A percentile compares a stretch with the other conserved stretches of the same genome.
Evolutionary conservation across 2,888 invertebrate species (phyloP).

Genomic region (Smittia sp.): DNA sequence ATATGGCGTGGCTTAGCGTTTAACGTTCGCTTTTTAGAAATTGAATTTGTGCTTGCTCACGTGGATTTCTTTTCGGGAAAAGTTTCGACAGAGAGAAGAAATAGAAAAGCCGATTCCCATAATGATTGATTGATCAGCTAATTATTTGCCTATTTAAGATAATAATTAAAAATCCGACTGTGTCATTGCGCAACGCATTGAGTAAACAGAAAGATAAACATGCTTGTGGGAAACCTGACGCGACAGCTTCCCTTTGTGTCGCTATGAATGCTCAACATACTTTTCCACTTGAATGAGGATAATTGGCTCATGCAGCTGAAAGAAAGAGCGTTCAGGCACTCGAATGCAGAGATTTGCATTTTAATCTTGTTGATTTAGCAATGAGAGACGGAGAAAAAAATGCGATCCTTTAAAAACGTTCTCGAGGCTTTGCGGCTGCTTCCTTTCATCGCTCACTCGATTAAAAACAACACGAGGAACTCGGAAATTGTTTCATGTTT

Average conservation of each 20-base stretch:
- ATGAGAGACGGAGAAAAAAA: no score
- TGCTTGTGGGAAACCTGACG: conserved; percentile 22
- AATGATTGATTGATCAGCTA: conserved; percentile 40
- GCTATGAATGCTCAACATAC: not conserved
- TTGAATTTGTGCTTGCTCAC: not conserved
- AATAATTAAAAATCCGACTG: conserved; percentile 29
- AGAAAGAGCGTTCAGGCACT: no score
- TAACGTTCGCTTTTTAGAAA: not conserved
- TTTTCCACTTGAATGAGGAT: not conserved
- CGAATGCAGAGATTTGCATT: no score
- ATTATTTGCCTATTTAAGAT: conserved; percentile 39
- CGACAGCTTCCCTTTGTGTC: not conserved
- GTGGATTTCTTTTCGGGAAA: not conserved
- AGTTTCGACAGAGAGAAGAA: not conserved
- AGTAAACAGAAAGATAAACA: conserved; percentile 24
- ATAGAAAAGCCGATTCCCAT: conserved; percentile 7
- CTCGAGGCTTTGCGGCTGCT: no score
- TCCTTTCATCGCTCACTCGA: no score
- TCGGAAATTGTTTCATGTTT: no score
- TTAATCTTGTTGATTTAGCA: no score
- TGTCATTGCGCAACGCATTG: not conserved
- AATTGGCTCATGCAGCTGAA: not conserved
- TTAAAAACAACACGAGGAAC: no score
- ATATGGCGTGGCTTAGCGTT: not conserved
- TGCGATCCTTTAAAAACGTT: no score